phyloP scores from a whole-genome alignment of 2,113 vertebrate species.

The Chinchilla lanigera region DNA sequence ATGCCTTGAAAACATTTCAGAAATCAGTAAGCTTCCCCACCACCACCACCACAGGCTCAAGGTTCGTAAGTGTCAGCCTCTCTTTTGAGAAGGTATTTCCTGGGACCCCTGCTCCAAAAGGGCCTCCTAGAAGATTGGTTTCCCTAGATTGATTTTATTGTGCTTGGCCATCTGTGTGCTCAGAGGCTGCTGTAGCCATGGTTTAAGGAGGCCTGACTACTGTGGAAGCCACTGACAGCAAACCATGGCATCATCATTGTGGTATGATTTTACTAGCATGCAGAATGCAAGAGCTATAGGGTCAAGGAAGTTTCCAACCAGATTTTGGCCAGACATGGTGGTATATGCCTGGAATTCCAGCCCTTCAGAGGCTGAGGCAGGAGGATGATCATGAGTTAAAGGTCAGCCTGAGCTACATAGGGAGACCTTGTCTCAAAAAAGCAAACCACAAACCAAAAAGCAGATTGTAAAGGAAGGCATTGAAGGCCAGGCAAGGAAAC shows the following conservation, averaged over 20 bases:
- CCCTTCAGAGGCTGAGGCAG: not conserved
- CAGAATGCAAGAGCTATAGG: not conserved
- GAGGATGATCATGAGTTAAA: not conserved
- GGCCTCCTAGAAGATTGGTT: not conserved
- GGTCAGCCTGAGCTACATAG: not conserved
- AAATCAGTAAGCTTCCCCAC: not conserved
- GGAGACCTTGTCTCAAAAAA: not conserved
- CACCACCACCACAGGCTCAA: not conserved
- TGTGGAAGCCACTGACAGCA: not conserved
- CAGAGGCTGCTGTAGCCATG: not conserved
- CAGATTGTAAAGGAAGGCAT: not conserved
- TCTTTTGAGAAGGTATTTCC: not conserved
- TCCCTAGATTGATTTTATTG: not conserved
- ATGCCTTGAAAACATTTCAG: not conserved
- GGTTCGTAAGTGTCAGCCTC: not conserved
- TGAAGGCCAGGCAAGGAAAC: not conserved
- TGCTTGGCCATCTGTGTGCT: not conserved
- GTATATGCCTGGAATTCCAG: not conserved
- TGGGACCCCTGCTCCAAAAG: not conserved
- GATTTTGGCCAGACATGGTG: not conserved
- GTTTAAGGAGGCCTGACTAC: not conserved
- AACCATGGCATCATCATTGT: not conserved
- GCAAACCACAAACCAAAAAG: not conserved
- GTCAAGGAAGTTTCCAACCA: not conserved
- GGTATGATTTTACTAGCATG: not conserved